Evolutionary conservation across 2,113 vertebrate species (phyloP).

Genomic region (zebrafish (Danio rerio)): GRCz12tu NC_133195.1:40517501-40518000

Average conservation of each 20-base stretch:
- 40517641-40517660: too few species aligned
- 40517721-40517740: too few species aligned
- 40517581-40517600: too few species aligned
- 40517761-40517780: neutral
- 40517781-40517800: neutral
- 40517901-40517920: slow-evolving; percentile 1
- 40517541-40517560: too few species aligned
- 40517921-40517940: neutral
- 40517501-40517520: too few species aligned
- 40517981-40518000: neutral
- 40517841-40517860: neutral
- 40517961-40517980: neutral
- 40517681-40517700: too few species aligned
- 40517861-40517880: neutral
- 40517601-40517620: too few species aligned
- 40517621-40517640: too few species aligned
- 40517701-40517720: too few species aligned
- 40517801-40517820: neutral
- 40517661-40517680: too few species aligned
- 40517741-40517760: neutral
- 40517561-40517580: too few species aligned
- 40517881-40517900: neutral
- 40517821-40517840: neutral
- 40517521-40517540: too few species aligned
- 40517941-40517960: neutral